These are phyloP conservation scores for Asobara japonica DNA, from an alignment of 1,140 invertebrate genomes.

Conservation along the genomic window DNA sequence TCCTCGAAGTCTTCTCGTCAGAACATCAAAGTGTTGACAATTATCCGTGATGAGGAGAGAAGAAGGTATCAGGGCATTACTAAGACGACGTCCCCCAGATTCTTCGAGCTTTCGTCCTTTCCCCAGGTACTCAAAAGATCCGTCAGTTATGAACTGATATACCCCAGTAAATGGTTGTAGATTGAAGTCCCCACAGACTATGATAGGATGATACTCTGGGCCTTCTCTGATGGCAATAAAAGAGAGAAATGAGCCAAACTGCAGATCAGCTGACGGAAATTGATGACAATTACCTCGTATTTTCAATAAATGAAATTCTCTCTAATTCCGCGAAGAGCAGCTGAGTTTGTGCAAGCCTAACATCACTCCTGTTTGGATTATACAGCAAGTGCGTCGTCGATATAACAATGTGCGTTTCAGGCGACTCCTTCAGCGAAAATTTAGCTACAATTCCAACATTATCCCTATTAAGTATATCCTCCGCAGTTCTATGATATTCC, in stretches of 20 bases:
- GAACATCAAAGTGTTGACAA: constrained; percentile 73
- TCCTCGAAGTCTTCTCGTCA: constrained; percentile 58
- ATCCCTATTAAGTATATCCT: constrained; percentile 79
- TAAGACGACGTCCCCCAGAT: constrained; percentile 38
- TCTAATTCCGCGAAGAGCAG: constrained; percentile 86
- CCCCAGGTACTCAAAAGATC: constrained; percentile 71
- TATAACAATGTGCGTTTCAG: constrained; percentile 73
- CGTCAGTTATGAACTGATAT: constrained; percentile 77
- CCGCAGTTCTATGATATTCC: constrained; percentile 67
- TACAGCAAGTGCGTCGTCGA: constrained; percentile 96
- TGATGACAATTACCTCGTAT: constrained; percentile 48
- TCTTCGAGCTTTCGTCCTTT: constrained; percentile 56
- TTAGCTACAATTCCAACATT: constrained; percentile 88
- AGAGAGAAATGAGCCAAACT: constrained; percentile 6
- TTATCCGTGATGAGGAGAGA: constrained; percentile 72
- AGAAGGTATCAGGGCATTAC: constrained; percentile 66
- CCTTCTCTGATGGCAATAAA: constrained; percentile 43
- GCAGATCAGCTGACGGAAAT: too few species aligned
- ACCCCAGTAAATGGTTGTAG: constrained; percentile 76
- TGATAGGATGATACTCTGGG: constrained; percentile 75
- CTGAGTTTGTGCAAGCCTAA: constrained; percentile 86
- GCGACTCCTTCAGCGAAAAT: constrained; percentile 68
- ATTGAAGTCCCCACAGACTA: constrained; percentile 93
- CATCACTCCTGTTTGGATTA: constrained; percentile 88
- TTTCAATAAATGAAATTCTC: constrained; percentile 73